Conservation (phyloP, 2,797 vertebrate species). For the Falco berigora region DNA sequence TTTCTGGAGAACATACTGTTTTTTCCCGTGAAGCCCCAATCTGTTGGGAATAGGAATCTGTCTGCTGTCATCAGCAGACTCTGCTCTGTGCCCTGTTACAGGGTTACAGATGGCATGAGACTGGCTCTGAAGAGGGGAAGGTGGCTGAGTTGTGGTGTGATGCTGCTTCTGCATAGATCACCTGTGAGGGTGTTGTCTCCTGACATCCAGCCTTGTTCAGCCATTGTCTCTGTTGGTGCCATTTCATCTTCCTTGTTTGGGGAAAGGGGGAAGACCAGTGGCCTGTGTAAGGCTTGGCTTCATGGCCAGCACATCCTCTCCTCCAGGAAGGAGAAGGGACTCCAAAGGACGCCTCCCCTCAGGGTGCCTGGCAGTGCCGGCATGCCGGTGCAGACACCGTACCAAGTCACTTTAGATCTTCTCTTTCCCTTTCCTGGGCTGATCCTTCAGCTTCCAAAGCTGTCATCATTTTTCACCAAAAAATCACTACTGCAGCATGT, state of each 20-base stretch:
- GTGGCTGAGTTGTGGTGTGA: background rate
- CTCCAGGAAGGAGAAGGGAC: background rate
- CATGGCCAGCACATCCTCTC: background rate
- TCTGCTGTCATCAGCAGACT: background rate
- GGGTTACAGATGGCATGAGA: background rate
- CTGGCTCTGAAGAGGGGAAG: background rate
- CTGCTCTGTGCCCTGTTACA: background rate
- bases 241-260: background rate
- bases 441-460: background rate
- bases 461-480: background rate
- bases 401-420: background rate
- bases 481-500: background rate
- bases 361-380: background rate
- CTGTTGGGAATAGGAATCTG: background rate
- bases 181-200: rapidly evolving
- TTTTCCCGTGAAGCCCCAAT: background rate
- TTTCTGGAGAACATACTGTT: background rate
- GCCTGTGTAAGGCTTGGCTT: background rate
- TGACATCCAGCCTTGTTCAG: background rate
- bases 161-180: background rate
- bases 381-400: background rate
- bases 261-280: background rate
- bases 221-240: background rate
- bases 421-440: background rate
- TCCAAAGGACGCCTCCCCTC: background rate